These are phyloP conservation scores for Platichthys flesus DNA, from an alignment of 2,113 vertebrate species.

Conservation along the genomic window DNA sequence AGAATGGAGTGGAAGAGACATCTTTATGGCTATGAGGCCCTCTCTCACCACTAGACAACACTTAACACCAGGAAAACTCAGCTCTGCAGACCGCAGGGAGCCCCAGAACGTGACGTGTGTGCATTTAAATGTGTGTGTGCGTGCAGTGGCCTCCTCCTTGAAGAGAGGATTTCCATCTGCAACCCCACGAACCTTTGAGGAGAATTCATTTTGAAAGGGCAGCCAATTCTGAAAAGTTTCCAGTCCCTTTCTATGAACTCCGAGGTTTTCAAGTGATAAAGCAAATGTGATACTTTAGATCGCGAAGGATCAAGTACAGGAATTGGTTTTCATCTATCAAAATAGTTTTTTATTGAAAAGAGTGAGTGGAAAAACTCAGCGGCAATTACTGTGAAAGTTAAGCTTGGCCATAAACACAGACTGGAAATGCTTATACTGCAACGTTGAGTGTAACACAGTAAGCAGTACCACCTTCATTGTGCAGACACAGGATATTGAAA, in stretches of 20 bases:
- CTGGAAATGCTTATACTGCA: conserved; percentile 65
- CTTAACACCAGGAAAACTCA: conserved; percentile 41
- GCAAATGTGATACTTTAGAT: not conserved
- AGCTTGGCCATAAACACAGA: conserved; percentile 50
- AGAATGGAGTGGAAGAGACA: conserved; percentile 58
- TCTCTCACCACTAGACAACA: conserved; percentile 32
- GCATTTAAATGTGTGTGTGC: conserved; percentile 14
- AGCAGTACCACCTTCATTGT: conserved; percentile 42
- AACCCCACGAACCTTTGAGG: not conserved
- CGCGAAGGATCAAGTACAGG: not conserved
- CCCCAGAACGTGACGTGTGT: conserved; percentile 1
- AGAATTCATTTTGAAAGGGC: not conserved
- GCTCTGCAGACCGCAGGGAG: conserved; percentile 18
- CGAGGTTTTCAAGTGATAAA: not conserved
- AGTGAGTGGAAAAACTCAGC: conserved; percentile 59
- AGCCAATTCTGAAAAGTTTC: not conserved
- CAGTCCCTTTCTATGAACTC: conserved; percentile 12
- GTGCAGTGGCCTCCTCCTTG: not conserved
- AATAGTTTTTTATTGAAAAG: conserved; percentile 50
- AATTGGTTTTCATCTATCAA: conserved; percentile 20
- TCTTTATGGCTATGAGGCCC: conserved; percentile 56
- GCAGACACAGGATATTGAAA: conserved; percentile 61
- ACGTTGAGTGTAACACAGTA: conserved; percentile 60
- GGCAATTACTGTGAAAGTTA: conserved; percentile 66
- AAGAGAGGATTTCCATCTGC: conserved; percentile 2